Percentiles rank a stretch among this genome's conserved stretches.
Conservation (phyloP, 2,888 invertebrate genomes). For the Phengaris alcon region DNA sequence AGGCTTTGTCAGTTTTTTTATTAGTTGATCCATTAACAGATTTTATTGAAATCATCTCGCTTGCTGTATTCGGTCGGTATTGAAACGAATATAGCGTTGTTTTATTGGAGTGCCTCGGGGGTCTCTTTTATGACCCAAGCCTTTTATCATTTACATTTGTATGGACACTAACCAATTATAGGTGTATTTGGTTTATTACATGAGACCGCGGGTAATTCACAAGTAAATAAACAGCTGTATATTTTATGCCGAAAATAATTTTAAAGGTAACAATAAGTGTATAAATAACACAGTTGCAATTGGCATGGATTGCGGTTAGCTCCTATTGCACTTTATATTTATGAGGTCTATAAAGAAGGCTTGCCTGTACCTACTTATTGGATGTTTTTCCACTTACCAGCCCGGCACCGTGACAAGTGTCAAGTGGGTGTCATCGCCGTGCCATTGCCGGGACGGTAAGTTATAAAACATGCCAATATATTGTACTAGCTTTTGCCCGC, state of each 20-base stretch:
- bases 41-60: constrained; percentile 60
- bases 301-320: neutral
- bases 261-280: neutral
- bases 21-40: constrained; percentile 68
- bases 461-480: too few relatives aligned
- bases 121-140: constrained; percentile 54
- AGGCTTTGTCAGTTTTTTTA: constrained; percentile 60
- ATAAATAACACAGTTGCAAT: neutral
- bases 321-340: constrained; percentile 1
- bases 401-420: too few relatives aligned
- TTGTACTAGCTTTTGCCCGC: too few relatives aligned
- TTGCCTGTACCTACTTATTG: neutral
- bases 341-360: neutral
- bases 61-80: constrained; percentile 59
- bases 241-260: neutral
- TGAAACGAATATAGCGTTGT: constrained; percentile 56
- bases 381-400: too few relatives aligned
- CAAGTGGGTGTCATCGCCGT: too few relatives aligned
- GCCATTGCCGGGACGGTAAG: too few relatives aligned
- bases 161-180: constrained; percentile 48
- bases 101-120: constrained; percentile 55
- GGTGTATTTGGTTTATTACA: constrained; percentile 38
- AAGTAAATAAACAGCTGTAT: constrained; percentile 2
- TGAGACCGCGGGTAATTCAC: constrained; percentile 17
- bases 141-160: constrained; percentile 51